Percentiles rank a stretch among this genome's conserved stretches.
These are phyloP conservation scores for Drosophila pruinosa DNA, from an alignment of 1,140 invertebrate species.

Conservation along the genomic window DNA sequence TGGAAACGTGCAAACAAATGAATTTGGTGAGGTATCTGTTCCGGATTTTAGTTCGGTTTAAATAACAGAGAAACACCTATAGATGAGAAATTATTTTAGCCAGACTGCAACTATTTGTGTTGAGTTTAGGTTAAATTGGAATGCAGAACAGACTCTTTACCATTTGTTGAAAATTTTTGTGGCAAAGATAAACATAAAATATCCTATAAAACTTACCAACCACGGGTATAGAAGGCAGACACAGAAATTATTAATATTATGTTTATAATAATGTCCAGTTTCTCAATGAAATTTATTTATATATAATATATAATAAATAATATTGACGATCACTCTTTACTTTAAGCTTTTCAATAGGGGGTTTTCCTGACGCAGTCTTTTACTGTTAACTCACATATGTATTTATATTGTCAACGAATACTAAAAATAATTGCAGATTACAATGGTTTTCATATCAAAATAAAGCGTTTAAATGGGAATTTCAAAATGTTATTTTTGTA, in stretches of 20 bases:
- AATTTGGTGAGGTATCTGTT: neutral
- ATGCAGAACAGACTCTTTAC: neutral
- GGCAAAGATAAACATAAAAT: neutral
- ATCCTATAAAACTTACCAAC: neutral
- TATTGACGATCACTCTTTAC: too few relatives aligned
- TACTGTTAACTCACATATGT: neutral
- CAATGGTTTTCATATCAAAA: slow-evolving; percentile 15
- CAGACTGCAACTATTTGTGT: neutral
- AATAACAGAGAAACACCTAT: neutral
- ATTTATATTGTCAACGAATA: neutral
- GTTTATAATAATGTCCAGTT: neutral
- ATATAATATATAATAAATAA: neutral
- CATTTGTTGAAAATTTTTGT: neutral
- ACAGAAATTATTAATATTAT: neutral
- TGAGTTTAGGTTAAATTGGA: neutral
- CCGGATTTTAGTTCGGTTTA: neutral
- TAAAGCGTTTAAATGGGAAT: neutral
- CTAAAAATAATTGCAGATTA: slow-evolving; percentile 1
- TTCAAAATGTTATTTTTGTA: slow-evolving; percentile 9
- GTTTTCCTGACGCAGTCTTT: neutral
- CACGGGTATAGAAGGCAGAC: neutral
- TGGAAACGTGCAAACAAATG: neutral
- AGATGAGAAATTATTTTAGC: neutral
- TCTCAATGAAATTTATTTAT: neutral
- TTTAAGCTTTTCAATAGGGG: neutral